phyloP scores from a whole-genome alignment of 2,888 invertebrate species.

The Stenodera caucasica region DNA sequence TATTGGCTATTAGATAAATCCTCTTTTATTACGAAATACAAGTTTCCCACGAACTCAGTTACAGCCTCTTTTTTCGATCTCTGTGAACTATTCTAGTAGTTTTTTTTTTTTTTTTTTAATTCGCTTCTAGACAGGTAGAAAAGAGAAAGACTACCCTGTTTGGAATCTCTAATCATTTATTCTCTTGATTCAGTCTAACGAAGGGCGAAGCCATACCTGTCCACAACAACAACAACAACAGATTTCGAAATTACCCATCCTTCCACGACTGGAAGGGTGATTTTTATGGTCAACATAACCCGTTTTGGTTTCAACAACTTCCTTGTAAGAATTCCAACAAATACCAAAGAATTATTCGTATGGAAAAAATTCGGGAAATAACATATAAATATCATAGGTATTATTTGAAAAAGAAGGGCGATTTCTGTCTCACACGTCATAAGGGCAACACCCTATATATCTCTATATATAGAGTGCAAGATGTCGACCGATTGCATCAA shows the following conservation, averaged over 20 bases:
- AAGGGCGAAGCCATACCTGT: slow-evolving; percentile 20
- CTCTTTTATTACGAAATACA: too few species aligned
- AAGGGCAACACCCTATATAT: slow-evolving; percentile 35
- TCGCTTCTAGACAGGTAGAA: not conserved
- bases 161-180: slow-evolving; percentile 35
- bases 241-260: slow-evolving; percentile 1
- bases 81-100: slow-evolving; percentile 32
- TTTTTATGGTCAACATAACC: slow-evolving; percentile 12
- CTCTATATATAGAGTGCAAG: slow-evolving; percentile 26
- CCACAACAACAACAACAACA: not conserved
- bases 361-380: too few species aligned
- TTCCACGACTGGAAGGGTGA: slow-evolving; percentile 18
- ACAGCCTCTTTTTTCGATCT: slow-evolving; percentile 13
- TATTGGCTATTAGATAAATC: too few species aligned
- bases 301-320: not conserved
- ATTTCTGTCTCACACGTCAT: too few species aligned
- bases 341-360: not conserved
- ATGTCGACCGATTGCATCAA: slow-evolving; percentile 34
- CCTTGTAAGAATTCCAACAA: not conserved
- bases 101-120: too few species aligned
- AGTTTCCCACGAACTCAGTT: slow-evolving; percentile 33
- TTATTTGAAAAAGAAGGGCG: too few species aligned
- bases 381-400: too few species aligned
- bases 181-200: slow-evolving; percentile 9
- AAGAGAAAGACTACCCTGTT: slow-evolving; percentile 24